Percentiles rank a stretch among this genome's conserved stretches.
Conservation (phyloP, 2,797 vertebrate species). For the Rhadinocentrus ornatus region DNA sequence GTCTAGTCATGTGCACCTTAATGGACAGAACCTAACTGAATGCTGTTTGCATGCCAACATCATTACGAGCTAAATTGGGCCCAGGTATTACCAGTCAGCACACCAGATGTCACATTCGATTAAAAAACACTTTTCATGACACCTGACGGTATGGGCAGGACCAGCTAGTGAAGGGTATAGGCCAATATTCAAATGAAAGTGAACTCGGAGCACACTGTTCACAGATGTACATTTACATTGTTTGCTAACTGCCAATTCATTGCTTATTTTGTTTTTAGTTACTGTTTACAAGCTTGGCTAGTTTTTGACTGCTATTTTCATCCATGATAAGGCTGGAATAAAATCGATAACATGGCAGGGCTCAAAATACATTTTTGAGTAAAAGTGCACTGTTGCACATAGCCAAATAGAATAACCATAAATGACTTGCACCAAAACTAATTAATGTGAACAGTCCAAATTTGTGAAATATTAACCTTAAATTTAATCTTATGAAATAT, state of each 20-base stretch:
- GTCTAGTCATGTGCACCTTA: constrained; percentile 26
- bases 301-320: constrained; percentile 43
- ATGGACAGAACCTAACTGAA: constrained; percentile 32
- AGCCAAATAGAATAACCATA: no score
- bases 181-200: constrained; percentile 70
- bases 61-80: constrained; percentile 71
- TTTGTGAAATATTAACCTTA: no score
- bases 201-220: constrained; percentile 59
- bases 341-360: background rate
- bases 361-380: no score
- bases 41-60: constrained; percentile 64
- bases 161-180: constrained; percentile 55
- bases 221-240: constrained; percentile 73
- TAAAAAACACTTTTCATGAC: constrained; percentile 57
- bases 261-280: constrained; percentile 70
- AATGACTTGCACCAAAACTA: no score
- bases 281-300: constrained; percentile 51
- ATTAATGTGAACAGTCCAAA: no score
- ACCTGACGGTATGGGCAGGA: constrained; percentile 57
- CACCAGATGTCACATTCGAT: constrained; percentile 77
- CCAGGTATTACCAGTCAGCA: constrained; percentile 70
- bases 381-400: no score
- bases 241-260: constrained; percentile 66
- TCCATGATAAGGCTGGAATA: constrained; percentile 31
- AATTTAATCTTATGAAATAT: no score